Percentiles rank a stretch among this genome's conserved stretches.
Conservation (phyloP, 2,113 vertebrate species). For the Sigmodon hispidus region DNA sequence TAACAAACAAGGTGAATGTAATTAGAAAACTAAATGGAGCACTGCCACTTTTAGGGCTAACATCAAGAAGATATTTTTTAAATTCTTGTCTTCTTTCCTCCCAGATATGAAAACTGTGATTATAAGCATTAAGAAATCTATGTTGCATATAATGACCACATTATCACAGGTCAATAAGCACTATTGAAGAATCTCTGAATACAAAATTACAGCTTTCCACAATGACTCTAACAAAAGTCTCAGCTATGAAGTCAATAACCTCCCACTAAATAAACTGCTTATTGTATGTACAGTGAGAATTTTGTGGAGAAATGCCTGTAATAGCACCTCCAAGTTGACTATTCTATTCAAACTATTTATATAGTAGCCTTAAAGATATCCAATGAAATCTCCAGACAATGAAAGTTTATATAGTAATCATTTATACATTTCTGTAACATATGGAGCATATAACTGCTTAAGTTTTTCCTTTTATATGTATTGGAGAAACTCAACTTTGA, state of each 20-base stretch:
- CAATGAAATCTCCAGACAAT: background rate
- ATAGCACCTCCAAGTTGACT: background rate
- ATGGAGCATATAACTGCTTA: background rate
- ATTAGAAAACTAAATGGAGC: background rate
- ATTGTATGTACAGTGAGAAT: background rate
- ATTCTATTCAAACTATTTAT: background rate
- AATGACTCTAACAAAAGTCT: constrained; percentile 51
- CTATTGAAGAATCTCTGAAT: constrained; percentile 54
- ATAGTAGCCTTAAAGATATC: background rate
- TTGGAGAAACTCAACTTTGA: background rate
- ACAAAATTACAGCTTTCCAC: constrained; percentile 57
- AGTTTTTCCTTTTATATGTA: background rate
- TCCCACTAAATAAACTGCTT: constrained; percentile 48
- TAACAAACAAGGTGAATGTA: background rate
- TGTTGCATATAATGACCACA: constrained; percentile 39
- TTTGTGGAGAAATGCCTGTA: background rate
- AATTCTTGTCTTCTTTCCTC: background rate
- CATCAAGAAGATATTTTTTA: background rate
- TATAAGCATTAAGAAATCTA: constrained; percentile 23
- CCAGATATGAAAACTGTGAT: background rate
- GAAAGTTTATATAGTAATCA: background rate
- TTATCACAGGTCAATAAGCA: constrained; percentile 65
- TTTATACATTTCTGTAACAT: background rate
- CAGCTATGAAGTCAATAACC: constrained; percentile 38
- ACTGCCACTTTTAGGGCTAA: background rate